These are phyloP conservation scores for Petrolisthes cinctipes DNA, from an alignment of 2,888 invertebrate genomes.

Conservation along the genomic window DNA sequence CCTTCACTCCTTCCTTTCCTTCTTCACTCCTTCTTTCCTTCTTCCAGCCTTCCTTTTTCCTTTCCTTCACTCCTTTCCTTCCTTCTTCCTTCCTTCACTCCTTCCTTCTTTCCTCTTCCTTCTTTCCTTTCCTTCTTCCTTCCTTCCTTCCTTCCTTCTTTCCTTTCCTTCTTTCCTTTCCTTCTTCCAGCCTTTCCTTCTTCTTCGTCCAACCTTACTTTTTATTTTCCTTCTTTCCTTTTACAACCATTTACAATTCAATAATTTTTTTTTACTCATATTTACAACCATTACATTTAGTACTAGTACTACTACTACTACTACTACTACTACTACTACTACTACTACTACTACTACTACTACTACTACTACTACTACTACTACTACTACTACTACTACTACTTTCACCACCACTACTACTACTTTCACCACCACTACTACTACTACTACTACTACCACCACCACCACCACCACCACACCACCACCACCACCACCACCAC, in stretches of 20 bases:
- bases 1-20: not conserved
- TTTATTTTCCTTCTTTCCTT: not conserved
- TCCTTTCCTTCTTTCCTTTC: not conserved
- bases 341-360: constrained; percentile 22
- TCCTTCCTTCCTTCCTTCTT: not conserved
- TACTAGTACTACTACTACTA: constrained; percentile 3
- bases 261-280: not conserved
- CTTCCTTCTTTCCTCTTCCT: not conserved
- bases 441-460: not conserved
- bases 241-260: not conserved
- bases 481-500: not conserved
- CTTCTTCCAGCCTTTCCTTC: not conserved
- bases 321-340: constrained; percentile 15
- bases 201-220: no score
- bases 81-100: not conserved
- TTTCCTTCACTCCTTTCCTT: not conserved
- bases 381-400: constrained; percentile 16
- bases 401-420: not conserved
- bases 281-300: not conserved
- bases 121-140: not conserved
- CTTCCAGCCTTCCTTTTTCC: not conserved
- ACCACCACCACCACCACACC: not conserved
- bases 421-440: not conserved
- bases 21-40: not conserved
- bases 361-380: constrained; percentile 19